Evolutionary conservation across 2,113 vertebrate species (phyloP).

Genomic region (Setophaga petechia): DNA sequence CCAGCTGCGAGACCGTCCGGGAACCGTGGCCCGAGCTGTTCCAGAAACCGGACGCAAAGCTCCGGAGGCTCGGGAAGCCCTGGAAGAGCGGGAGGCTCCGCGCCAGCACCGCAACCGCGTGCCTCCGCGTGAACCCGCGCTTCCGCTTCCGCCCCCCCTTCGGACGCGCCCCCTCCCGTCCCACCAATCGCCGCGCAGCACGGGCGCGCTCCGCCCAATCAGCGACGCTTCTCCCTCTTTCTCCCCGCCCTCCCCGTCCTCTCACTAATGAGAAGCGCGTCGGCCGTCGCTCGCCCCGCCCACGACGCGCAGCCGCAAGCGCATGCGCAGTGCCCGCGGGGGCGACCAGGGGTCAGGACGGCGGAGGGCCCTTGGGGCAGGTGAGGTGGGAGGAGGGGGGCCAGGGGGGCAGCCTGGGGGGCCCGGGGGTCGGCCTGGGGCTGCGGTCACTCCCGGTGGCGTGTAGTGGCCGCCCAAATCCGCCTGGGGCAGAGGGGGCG

Average conservation of each 20-base stretch:
- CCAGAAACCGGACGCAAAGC: background rate
- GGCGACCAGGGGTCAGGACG: background rate
- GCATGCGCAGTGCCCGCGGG: background rate
- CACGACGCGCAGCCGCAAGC: rapidly evolving
- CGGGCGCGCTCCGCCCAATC: background rate
- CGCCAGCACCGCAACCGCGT: rapidly evolving
- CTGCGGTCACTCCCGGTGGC: background rate
- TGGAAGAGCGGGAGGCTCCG: rapidly evolving
- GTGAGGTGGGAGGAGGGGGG: background rate
- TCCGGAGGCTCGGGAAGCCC: too few relatives aligned
- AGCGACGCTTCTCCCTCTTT: rapidly evolving
- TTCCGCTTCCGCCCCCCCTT: background rate
- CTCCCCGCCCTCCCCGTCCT: background rate
- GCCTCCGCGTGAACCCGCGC: rapidly evolving
- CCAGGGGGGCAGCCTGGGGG: too few relatives aligned
- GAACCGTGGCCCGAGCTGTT: background rate
- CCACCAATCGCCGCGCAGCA: background rate
- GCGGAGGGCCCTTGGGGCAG: background rate
- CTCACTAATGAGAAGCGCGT: background rate
- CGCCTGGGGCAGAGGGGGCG: background rate
- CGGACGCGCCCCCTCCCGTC: rapidly evolving
- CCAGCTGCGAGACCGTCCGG: background rate
- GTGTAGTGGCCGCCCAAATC: background rate
- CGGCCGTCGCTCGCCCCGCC: rapidly evolving
- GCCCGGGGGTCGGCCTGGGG: too few relatives aligned